phyloP scores from a whole-genome alignment of 2,888 invertebrate species.

The Callyntrura sp. region DNA sequence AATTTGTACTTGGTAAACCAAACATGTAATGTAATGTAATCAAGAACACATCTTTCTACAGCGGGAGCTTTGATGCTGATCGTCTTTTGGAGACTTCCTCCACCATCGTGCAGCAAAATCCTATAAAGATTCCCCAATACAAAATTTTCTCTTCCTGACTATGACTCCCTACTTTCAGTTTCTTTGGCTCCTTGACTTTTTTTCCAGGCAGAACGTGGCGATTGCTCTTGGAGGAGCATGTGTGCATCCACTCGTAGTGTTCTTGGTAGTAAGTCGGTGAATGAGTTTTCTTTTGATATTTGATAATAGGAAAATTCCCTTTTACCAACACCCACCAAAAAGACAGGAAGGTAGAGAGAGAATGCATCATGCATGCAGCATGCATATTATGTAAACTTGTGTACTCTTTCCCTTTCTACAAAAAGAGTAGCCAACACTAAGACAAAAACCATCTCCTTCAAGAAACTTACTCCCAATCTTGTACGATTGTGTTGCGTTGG shows the following conservation, averaged over 20 bases:
- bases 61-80: neutral
- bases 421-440: constrained; percentile 16
- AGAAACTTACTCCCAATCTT: constrained; percentile 24
- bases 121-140: neutral
- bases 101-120: neutral
- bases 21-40: constrained; percentile 27
- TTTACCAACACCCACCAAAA: neutral
- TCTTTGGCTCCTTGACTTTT: neutral
- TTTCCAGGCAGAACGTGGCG: neutral
- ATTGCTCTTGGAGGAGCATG: neutral
- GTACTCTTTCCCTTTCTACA: neutral
- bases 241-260: neutral
- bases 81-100: neutral
- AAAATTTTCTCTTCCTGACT: neutral
- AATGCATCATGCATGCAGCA: neutral
- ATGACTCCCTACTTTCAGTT: neutral
- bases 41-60: neutral
- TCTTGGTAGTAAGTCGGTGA: neutral
- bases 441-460: constrained; percentile 52
- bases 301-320: neutral
- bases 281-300: neutral
- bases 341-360: neutral
- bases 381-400: neutral
- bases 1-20: constrained; percentile 13
- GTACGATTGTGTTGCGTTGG: neutral